A percentile compares a stretch with the other conserved stretches of the same genome.
These are phyloP conservation scores for Sphyrna mokarran DNA, from an alignment of 2,113 vertebrate species.

Conservation along the genomic window DNA sequence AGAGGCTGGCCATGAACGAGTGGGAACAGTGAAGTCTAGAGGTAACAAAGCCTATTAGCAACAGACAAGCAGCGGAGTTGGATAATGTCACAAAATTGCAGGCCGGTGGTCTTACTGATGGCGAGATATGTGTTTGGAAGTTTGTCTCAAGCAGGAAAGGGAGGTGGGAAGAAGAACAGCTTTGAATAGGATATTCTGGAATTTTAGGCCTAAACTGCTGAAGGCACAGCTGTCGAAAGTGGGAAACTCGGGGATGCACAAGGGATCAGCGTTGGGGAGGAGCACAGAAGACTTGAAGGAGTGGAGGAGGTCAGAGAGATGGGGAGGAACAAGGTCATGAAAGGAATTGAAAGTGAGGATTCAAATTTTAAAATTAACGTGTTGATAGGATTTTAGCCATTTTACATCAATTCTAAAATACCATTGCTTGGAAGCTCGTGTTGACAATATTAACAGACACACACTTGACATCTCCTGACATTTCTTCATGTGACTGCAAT, in stretches of 20 bases:
- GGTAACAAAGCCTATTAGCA: no score
- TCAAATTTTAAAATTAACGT: background rate
- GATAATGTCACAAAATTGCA: no score
- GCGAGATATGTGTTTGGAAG: no score
- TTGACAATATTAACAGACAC: background rate
- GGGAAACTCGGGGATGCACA: background rate
- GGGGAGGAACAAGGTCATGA: background rate
- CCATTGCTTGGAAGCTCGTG: background rate
- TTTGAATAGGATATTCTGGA: no score
- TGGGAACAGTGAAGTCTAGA: no score
- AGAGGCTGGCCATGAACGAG: no score
- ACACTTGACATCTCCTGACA: background rate
- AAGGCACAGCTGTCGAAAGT: background rate
- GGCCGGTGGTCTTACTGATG: no score
- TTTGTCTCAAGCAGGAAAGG: no score
- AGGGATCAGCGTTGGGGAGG: background rate
- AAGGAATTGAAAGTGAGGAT: background rate
- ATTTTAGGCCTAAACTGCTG: no score
- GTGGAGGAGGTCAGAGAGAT: background rate
- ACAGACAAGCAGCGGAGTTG: no score
- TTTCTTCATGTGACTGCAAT: no score
- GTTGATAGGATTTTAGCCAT: background rate
- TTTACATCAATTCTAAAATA: background rate
- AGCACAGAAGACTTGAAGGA: background rate
- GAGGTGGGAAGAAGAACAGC: no score